Evolutionary conservation across 2,113 vertebrate species (phyloP).

Genomic region (Dryoscopus gambensis): DNA sequence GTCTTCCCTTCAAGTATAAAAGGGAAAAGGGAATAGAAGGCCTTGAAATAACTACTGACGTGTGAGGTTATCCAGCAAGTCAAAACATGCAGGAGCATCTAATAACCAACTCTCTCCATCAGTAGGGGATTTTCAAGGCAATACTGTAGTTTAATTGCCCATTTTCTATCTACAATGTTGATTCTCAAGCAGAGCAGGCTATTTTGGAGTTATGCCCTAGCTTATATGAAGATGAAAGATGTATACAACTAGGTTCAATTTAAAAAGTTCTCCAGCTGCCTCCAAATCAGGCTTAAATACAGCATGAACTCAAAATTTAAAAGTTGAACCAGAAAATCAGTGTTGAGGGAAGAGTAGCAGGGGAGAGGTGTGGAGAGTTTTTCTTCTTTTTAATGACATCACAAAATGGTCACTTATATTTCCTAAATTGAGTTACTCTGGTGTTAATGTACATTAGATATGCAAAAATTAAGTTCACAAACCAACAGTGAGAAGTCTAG

Average conservation of each 20-base stretch:
- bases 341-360: background rate
- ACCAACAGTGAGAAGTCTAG: background rate
- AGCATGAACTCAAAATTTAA: background rate
- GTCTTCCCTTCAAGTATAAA: background rate
- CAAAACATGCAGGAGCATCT: conserved; percentile 13
- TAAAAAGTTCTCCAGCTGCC: background rate
- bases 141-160: background rate
- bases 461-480: background rate
- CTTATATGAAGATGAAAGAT: background rate
- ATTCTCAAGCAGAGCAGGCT: background rate
- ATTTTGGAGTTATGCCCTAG: background rate
- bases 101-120: background rate
- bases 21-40: background rate
- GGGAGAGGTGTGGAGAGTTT: background rate
- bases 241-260: background rate
- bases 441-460: background rate
- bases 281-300: background rate
- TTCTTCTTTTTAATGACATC: background rate
- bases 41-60: background rate
- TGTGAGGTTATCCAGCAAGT: background rate
- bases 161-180: background rate
- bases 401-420: background rate
- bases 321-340: background rate
- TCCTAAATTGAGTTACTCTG: background rate
- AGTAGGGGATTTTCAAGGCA: background rate